Evolutionary conservation across 2,888 invertebrate genomes (phyloP), one percentile per base, ranked within the genome.

Genomic region (Drosophila mimica): DNA sequence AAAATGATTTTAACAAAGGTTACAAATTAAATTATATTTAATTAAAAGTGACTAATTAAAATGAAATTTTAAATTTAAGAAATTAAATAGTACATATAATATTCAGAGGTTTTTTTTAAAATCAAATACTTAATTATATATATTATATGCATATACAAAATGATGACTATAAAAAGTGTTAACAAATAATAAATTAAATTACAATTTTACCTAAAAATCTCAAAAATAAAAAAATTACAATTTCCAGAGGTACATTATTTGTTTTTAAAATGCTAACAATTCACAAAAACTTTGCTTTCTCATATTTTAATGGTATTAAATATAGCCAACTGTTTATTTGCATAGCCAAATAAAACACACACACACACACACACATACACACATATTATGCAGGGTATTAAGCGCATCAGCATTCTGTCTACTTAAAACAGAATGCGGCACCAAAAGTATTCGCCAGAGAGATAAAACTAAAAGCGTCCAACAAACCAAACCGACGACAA

Each of bases 401-500:
- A 33, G 33, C n/a, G 31, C 11, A 51, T 49, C 51, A 52, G 20
- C 36, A 57, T 64, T 25, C 15, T 25, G 31, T 43, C 34, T 33
- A n/a, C 11, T 53, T 53, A 64, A 43, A 54, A 70, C 53, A 66
- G 65, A 79, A 59, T 77, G 60, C 63, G 65, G 64, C 48, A 77
- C 53, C 51, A 67, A 76, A 74, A 80, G 77, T 68, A 79, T 77
- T 78, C 64, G 64, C 70, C 74, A 57, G 64, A 70, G 74, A 74
- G 80, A 83, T 82, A 80, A 82, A 84, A 82, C 86, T 83, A 84
- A 85, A 86, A 86, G 83, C 86, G 83, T 83, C 75, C 80, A 83
- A 75, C 83, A 80, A 83, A 83, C 85, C 83, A 77, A 81, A 81
- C 83, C 74, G 79, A 79, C 77, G 74, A 74, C 79, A 81, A 81